phyloP scores from a whole-genome alignment of 92 coral and sea anemone genomes.

The Palythoa caribaeorum region DNA sequence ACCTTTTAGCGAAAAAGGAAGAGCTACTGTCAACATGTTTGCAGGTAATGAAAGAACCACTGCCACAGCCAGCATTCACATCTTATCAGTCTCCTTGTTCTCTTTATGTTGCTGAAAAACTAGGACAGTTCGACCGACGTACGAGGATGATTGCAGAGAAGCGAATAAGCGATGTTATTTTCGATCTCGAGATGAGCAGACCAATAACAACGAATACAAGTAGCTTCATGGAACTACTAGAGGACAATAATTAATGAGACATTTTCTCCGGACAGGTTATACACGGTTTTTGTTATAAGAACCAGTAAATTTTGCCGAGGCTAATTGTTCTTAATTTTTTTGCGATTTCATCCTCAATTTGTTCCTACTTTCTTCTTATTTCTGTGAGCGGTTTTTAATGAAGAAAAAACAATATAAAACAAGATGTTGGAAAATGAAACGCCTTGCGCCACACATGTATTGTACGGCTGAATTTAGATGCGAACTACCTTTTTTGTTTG shows the following conservation, averaged over 20 bases:
- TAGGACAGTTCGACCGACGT: constrained; percentile 49
- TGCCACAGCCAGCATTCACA: constrained; percentile 41
- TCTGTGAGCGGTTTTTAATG: too few relatives aligned
- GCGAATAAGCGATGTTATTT: constrained; percentile 54
- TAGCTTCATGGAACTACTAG: constrained; percentile 17
- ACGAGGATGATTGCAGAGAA: constrained; percentile 60
- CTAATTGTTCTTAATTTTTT: too few relatives aligned
- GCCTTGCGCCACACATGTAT: too few relatives aligned
- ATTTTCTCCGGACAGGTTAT: not conserved
- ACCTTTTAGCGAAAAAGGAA: not conserved
- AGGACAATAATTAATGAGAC: not conserved
- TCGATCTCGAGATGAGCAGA: constrained; percentile 54
- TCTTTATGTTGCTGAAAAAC: constrained; percentile 53
- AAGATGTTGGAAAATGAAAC: too few relatives aligned
- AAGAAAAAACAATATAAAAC: too few relatives aligned
- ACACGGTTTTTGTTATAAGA: too few relatives aligned
- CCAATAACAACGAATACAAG: constrained; percentile 10
- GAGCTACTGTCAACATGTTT: constrained; percentile 65
- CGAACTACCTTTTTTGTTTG: too few relatives aligned
- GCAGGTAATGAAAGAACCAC: constrained; percentile 64
- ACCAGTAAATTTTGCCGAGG: too few relatives aligned
- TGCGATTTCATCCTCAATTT: too few relatives aligned
- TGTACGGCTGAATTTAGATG: too few relatives aligned
- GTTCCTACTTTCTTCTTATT: too few relatives aligned
- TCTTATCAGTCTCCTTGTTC: constrained; percentile 28